Evolutionary conservation across 2,888 invertebrate species (phyloP), one percentile per base, ranked within the genome.

Genomic region (Autographa pulchrina): DNA sequence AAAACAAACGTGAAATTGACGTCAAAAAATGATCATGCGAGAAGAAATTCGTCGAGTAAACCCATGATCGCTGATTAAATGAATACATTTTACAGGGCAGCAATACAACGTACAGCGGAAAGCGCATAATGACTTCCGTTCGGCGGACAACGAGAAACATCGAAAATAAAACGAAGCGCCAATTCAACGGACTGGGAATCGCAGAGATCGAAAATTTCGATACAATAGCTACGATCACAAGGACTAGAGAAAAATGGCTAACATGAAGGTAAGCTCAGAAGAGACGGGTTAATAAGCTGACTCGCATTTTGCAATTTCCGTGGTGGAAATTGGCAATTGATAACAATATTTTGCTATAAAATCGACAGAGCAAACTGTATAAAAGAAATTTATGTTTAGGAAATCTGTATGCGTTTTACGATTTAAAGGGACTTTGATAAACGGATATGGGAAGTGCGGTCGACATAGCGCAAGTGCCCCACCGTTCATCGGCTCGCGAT

Each of bases 111-210:
- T 84, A 87, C 91, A 89, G 89, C 94, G 94, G 94, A 93, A 94
- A 95, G 91, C 92, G 95, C 92, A 95, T 96, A 95, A 96, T 95
- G 92, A 95, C 91, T 95, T 95, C 95, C 95, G 94, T 86, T 90
- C 89, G 87, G 74, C 88, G 87, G 89, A 89, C 91, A 88, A 88
- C 90, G 90, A 92, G 92, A 92, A 93, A 91, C 91, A 90, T 90
- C 90, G 81, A 93, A 93, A 93, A 92, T 91, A 92, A 93, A 93
- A 92, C 86, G 77, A 86, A 80, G 77, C 77, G 80, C 78, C 71
- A 80, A 86, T 86, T 79, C 74, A 81, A 84, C 77, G 65, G 74
- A 77, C 73, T 82, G 75, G 60, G 73, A 79, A 85, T 84, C 56
- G 81, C 75, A 54, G 68, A 74, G 80, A 85, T 85, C 68, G 62